Evolutionary conservation across 1,140 invertebrate species (phyloP).

Genomic region (Armadillidium nasatum): DNA sequence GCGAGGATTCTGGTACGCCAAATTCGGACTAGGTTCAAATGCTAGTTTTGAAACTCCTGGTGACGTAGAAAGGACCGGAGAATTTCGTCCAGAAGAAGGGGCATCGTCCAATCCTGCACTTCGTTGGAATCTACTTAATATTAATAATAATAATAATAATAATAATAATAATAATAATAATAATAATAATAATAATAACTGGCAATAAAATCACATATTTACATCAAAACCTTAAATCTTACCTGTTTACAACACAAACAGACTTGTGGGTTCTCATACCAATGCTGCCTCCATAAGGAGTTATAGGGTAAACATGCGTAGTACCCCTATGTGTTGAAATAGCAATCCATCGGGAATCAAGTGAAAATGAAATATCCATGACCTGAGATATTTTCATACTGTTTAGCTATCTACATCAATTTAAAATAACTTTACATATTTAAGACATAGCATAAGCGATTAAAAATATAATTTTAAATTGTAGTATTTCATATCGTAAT

Average conservation of each 20-base stretch:
- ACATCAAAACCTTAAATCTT: conserved; percentile 47
- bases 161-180: not conserved
- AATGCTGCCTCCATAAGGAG: conserved; percentile 89
- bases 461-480: no score
- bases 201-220: not conserved
- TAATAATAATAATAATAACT: not conserved
- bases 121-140: conserved; percentile 85
- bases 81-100: conserved; percentile 64
- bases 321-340: conserved; percentile 91
- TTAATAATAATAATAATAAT: not conserved
- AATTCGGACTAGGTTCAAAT: conserved; percentile 48
- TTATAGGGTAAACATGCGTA: conserved; percentile 94
- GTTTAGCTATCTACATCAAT: no score
- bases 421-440: no score
- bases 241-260: conserved; percentile 82
- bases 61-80: conserved; percentile 64
- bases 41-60: conserved; percentile 47
- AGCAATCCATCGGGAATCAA: conserved; percentile 91
- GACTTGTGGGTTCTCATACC: conserved; percentile 88
- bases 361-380: conserved; percentile 56
- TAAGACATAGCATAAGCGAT: no score
- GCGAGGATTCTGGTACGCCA: conserved; percentile 79
- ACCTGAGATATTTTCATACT: conserved; percentile 28
- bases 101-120: conserved; percentile 78
- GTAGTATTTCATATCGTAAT: no score